Evolutionary conservation across 2,888 invertebrate genomes (phyloP).

Genomic region (Nomada ferruginata): DNA sequence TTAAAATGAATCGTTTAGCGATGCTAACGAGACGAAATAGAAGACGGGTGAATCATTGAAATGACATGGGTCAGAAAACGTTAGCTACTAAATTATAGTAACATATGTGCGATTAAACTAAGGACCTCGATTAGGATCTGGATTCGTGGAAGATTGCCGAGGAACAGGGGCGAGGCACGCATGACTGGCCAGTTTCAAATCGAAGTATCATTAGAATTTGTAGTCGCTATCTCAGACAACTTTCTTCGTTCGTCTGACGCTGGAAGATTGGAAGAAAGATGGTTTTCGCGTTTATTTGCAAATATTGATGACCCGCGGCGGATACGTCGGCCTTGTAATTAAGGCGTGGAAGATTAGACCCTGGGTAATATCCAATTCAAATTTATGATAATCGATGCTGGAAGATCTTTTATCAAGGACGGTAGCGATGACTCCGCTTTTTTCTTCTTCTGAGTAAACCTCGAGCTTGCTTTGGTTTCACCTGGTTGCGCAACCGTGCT

Average conservation of each 20-base stretch:
- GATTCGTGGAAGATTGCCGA: neutral
- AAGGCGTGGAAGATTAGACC: constrained; percentile 10
- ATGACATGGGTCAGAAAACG: neutral
- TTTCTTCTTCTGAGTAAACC: neutral
- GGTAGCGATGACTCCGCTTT: neutral
- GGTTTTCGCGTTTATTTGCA: constrained; percentile 5
- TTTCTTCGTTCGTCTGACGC: neutral
- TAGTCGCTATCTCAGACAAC: constrained; percentile 6
- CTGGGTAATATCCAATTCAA: constrained; percentile 19
- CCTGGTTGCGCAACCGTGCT: neutral
- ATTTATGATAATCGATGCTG: constrained; percentile 24
- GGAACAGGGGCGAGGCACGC: neutral
- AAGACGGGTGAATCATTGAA: too few relatives aligned
- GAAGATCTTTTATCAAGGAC: constrained; percentile 8
- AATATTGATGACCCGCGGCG: neutral
- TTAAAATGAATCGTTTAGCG: too few relatives aligned
- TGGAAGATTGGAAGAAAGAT: neutral
- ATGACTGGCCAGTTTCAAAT: constrained; percentile 18
- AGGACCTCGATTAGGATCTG: constrained; percentile 20
- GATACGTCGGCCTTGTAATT: constrained; percentile 1
- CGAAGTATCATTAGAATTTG: constrained; percentile 22
- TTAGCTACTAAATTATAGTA: constrained; percentile 27
- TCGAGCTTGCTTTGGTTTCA: neutral
- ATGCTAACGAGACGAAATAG: too few relatives aligned
- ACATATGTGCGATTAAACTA: constrained; percentile 7